These are phyloP conservation scores for Tinamus major DNA, from an alignment of 2,797 vertebrate genomes.

Conservation along the genomic window DNA sequence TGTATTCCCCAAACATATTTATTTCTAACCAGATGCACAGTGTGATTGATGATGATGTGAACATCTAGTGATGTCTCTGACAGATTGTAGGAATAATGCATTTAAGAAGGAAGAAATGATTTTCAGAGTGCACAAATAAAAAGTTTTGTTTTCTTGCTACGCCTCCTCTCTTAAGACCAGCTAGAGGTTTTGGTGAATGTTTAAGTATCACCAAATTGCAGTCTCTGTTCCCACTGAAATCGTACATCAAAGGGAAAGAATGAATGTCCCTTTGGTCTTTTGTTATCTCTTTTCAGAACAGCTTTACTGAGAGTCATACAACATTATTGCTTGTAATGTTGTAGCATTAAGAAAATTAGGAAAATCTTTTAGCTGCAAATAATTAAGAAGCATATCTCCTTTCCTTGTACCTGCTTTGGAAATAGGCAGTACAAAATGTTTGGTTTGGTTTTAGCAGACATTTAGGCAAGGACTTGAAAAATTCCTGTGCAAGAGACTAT, in stretches of 20 bases:
- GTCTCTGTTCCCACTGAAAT: not conserved
- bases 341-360: not conserved
- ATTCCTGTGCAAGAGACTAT: not conserved
- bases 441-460: not conserved
- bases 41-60: not conserved
- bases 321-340: not conserved
- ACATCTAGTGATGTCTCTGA: not conserved
- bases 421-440: not conserved
- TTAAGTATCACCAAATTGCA: not conserved
- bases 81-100: not conserved
- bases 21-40: slow-evolving; percentile 10
- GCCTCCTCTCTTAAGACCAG: not conserved
- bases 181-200: not conserved
- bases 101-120: not conserved
- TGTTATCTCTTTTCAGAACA: not conserved
- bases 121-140: not conserved
- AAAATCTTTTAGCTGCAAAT: not conserved
- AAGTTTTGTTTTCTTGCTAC: not conserved
- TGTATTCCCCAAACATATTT: not conserved
- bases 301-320: not conserved
- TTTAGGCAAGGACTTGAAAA: not conserved
- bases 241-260: not conserved
- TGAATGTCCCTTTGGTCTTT: not conserved
- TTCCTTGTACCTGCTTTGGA: not conserved
- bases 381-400: not conserved